A percentile compares a stretch with the other conserved stretches of the same genome.
These are phyloP conservation scores for Pararge aegeria DNA, from an alignment of 1,140 invertebrate species.

Conservation along the genomic window DNA sequence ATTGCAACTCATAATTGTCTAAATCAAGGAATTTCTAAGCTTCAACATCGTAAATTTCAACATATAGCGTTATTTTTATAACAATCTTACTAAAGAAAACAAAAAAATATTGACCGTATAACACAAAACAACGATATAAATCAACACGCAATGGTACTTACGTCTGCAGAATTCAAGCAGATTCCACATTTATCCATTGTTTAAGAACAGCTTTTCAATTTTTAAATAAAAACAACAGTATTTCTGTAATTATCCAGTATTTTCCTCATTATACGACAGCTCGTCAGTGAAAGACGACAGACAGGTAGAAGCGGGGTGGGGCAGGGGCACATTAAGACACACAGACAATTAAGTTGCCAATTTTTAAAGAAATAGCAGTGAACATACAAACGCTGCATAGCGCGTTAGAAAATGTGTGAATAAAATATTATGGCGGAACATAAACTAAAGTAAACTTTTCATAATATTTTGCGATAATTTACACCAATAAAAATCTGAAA, in stretches of 20 bases:
- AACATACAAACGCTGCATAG: too few relatives aligned
- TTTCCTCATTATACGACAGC: slow-evolving; percentile 59
- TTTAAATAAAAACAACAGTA: slow-evolving; percentile 47
- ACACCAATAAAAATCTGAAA: too few relatives aligned
- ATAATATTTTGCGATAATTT: too few relatives aligned
- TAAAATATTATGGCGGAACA: too few relatives aligned
- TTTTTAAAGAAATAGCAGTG: too few relatives aligned
- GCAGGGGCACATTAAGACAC: slow-evolving; percentile 20
- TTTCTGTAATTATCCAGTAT: slow-evolving; percentile 57
- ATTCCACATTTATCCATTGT: slow-evolving; percentile 74
- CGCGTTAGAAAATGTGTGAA: too few relatives aligned
- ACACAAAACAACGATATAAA: slow-evolving; percentile 36
- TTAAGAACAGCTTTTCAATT: slow-evolving; percentile 29
- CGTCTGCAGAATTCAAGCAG: slow-evolving; percentile 64
- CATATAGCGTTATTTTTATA: slow-evolving; percentile 62
- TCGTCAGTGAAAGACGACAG: slow-evolving; percentile 52
- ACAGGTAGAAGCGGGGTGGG: slow-evolving; percentile 58
- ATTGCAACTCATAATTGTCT: slow-evolving; percentile 5
- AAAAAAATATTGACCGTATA: slow-evolving; percentile 66
- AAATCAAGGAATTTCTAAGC: slow-evolving; percentile 12
- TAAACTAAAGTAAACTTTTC: too few relatives aligned
- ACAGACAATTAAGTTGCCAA: too few relatives aligned
- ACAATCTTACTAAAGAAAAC: slow-evolving; percentile 68
- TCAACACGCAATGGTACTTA: slow-evolving; percentile 44
- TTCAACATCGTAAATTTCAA: slow-evolving; percentile 26